Conservation (phyloP, 1,140 invertebrate genomes). For the Leptinotarsa lineolata region DNA sequence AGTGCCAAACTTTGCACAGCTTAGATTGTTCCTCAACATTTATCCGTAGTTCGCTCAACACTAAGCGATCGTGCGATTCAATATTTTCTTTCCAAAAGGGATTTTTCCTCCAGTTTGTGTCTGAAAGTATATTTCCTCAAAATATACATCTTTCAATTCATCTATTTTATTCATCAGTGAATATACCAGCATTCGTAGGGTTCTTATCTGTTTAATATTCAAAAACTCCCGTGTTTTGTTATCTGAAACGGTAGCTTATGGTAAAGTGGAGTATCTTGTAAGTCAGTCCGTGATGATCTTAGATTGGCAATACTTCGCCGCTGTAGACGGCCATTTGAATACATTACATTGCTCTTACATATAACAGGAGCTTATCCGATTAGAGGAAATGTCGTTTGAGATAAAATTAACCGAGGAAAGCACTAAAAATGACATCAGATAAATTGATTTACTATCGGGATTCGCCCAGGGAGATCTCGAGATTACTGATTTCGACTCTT, state of each 20-base stretch:
- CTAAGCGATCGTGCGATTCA: too few relatives aligned
- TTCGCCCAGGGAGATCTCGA: not conserved
- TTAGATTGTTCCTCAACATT: too few relatives aligned
- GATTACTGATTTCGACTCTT: not conserved
- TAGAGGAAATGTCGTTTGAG: slow-evolving; percentile 15
- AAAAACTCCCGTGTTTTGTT: slow-evolving; percentile 19
- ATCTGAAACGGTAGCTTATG: slow-evolving; percentile 41
- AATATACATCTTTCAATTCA: too few relatives aligned
- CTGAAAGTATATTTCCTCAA: too few relatives aligned
- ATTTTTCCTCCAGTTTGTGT: too few relatives aligned
- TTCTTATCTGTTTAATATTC: not conserved
- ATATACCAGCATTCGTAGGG: not conserved
- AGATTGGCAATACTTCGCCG: slow-evolving; percentile 38
- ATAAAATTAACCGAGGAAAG: slow-evolving; percentile 12
- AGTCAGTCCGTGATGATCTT: slow-evolving; percentile 38
- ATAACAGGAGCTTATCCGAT: slow-evolving; percentile 19
- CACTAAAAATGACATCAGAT: slow-evolving; percentile 17
- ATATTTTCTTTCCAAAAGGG: too few relatives aligned
- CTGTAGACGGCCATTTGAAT: slow-evolving; percentile 40
- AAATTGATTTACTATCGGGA: slow-evolving; percentile 1
- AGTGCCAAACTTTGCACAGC: too few relatives aligned
- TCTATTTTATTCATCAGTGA: not conserved
- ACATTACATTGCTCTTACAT: slow-evolving; percentile 27
- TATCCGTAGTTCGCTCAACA: too few relatives aligned
- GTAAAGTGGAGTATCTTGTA: slow-evolving; percentile 47